Conservation (phyloP, 1,140 invertebrate species). For the Drosophila ogumai region DNA sequence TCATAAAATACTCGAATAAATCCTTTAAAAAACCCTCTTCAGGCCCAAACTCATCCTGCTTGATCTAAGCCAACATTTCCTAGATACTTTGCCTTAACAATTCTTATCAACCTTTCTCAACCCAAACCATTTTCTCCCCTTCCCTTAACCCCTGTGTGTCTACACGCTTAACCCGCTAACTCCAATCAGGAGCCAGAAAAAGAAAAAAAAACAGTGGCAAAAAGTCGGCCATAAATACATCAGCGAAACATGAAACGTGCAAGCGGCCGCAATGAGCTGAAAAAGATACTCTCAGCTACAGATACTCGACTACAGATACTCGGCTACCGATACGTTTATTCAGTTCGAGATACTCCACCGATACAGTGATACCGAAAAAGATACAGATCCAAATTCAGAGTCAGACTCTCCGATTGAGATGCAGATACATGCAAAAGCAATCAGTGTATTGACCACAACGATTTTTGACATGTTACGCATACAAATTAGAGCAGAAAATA, state of each 20-base stretch:
- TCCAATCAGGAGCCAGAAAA: constrained; percentile 24
- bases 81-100: constrained; percentile 8
- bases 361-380: constrained; percentile 22
- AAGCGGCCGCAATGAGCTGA: constrained; percentile 20
- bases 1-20: not conserved
- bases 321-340: constrained; percentile 25
- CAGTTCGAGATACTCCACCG: constrained; percentile 36
- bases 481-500: constrained; percentile 72
- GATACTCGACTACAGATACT: constrained; percentile 24
- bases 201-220: constrained; percentile 19
- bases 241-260: constrained; percentile 54
- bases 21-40: not conserved
- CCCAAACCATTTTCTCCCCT: constrained; percentile 14
- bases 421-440: constrained; percentile 80
- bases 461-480: constrained; percentile 84
- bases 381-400: constrained; percentile 23
- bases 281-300: constrained; percentile 30
- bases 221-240: constrained; percentile 49
- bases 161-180: constrained; percentile 30
- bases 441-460: constrained; percentile 84
- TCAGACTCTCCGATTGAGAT: constrained; percentile 21
- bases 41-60: not conserved
- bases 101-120: constrained; percentile 11
- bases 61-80: constrained; percentile 7
- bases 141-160: not conserved